Evolutionary conservation across 2,888 invertebrate genomes (phyloP), one percentile per base, ranked within the genome.

Genomic region (Caenorhabditis sinica): DNA sequence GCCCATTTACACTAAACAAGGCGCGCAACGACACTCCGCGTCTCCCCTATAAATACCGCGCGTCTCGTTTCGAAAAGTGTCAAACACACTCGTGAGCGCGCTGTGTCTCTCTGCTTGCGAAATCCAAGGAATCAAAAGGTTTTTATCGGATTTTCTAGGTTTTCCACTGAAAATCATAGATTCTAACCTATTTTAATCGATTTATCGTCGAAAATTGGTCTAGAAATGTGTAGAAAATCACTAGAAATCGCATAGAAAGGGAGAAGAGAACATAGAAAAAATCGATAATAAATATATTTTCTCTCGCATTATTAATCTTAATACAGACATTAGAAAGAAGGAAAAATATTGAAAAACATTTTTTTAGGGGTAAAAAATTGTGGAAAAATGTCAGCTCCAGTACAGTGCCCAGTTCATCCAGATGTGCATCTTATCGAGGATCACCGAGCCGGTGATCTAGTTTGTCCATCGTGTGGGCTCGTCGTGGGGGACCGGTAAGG

Each of bases 401-500:
- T 89, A 0, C 75, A 66, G 93, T 97, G 97, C 93, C 96, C 95
- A 93, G 95, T 96, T 86, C 99, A 99, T 94, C 99, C 99, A 87
- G 97, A 97, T 93, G 96, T 97, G 20, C 95, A 96, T 65, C 95
- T 99, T 71, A 96, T 99, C 91, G 99, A 99, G 94, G 99, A 99
- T 94, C 97, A 98, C 93, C 95, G 98, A 92, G 97, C 97, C 86
- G 99, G 99, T 45, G 99, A 99, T 94, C 96, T 97, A 95, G 97
- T 99, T 92, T 99, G 99, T 93, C 96, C 98, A 36, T 97, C 97
- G 94, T 99, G 99, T 94, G 99, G 99, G n/a, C 95, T 99, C 82
- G 99, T 99, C 68, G 98, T 99, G 30, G 99, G 99, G 17, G 99
- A 99, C 94, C 95, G 97, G 90, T 90, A 23, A 65, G 69, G 74